Base-by-base conservation (phyloP, 2,888 invertebrate species). In the Azorinus chamasolen region DNA sequence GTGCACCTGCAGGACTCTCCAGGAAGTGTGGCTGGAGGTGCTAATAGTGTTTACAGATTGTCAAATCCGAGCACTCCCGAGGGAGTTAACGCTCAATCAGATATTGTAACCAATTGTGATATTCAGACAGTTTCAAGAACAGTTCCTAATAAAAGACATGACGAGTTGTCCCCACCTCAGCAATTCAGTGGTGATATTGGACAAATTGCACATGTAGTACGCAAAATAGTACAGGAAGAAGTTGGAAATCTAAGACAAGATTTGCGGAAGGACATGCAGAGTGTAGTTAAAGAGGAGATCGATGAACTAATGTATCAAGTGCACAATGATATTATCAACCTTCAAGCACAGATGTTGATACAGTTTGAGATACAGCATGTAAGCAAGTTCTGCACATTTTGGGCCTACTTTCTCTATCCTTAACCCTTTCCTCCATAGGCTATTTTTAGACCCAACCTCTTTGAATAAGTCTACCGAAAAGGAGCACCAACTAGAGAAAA, bases 291-390 rank as follows among this genome's bases (percentile, higher is more conserved):
- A 37, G 91, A 92, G 18, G 88, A 87, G 16, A 57, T 91, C 63
- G 91, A 91, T 27, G 92, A 91, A 16, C 83, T 90, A 55, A 72
- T 83, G 12, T 90, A 91, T 58, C 83, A 89, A 39, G 78, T 90
- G 51, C 88, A 89, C 48, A 75, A 65, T 5, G 89, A 91, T 54
- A 80, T 90, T 41, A 84, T 87, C 18, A 83, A 86, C 66, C 63
- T 92, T 54, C 91, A 92, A 61, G 83, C 88, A 45, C 89, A 91
- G 51, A 88, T 92, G 88, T 61, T 91, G 32, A 83, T 85, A 50
- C 89, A 90, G 76, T 90, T 91, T 72, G 87, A 89, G 25, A 83
- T 83, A 27, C 90, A 89, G 46, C 89, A 89, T 89, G 91, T 90
- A 75, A 48, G 25, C 3, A 32, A n/a, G n/a, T n/a, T n/a, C n/a